Conservation (phyloP, 2,888 invertebrate genomes). For the Ochropacha duplaris region DNA sequence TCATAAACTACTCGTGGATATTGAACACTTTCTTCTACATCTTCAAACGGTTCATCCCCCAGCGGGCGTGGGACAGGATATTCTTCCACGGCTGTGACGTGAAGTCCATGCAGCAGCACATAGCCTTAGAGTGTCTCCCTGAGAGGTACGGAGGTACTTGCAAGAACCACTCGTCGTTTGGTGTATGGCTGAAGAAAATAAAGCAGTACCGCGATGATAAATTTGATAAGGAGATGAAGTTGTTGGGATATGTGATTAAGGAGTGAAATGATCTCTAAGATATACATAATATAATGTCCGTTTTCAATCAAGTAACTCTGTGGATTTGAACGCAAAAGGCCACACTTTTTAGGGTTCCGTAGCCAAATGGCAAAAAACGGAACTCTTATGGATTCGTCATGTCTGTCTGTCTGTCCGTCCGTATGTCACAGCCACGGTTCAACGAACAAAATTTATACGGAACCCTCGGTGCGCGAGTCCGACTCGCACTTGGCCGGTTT, state of each 20-base stretch:
- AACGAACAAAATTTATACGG: too few relatives aligned
- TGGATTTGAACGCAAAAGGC: too few relatives aligned
- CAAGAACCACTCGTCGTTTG: conserved; percentile 81
- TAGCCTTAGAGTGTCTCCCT: conserved; percentile 57
- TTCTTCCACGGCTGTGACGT: conserved; percentile 69
- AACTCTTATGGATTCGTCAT: too few relatives aligned
- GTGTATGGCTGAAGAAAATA: conserved; percentile 82
- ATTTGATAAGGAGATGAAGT: conserved; percentile 85
- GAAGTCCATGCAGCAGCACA: conserved; percentile 63
- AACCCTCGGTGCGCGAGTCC: too few relatives aligned
- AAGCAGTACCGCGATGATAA: conserved; percentile 70
- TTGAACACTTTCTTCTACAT: conserved; percentile 89
- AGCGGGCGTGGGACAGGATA: conserved; percentile 80
- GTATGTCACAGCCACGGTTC: too few relatives aligned
- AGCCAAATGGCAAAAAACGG: too few relatives aligned
- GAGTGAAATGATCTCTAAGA: conserved; percentile 41
- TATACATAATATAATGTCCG: too few relatives aligned
- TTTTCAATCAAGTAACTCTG: too few relatives aligned
- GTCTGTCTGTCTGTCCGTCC: too few relatives aligned
- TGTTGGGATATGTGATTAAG: conserved; percentile 84
- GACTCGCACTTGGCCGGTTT: too few relatives aligned
- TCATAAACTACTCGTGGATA: conserved; percentile 91
- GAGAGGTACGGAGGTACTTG: conserved; percentile 71
- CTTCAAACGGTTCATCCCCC: conserved; percentile 89
- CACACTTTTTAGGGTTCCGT: too few relatives aligned